Conservation (phyloP, 2,113 vertebrate species). For the Myotis yumanensis region DNA sequence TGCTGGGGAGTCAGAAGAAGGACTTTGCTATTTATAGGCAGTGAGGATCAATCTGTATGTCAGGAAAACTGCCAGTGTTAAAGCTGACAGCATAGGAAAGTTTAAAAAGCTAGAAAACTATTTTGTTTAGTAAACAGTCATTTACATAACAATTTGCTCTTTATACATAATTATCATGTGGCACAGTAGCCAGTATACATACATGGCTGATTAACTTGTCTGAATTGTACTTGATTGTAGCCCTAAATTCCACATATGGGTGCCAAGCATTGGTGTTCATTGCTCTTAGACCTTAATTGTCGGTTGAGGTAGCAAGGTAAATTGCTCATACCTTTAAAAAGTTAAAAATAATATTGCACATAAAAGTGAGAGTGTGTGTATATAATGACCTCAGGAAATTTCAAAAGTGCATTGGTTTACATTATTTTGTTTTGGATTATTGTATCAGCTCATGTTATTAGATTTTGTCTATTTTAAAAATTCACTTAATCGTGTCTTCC, state of each 20-base stretch:
- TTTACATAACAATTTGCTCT: constrained; percentile 1
- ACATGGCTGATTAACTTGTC: constrained; percentile 23
- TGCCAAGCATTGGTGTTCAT: constrained; percentile 10
- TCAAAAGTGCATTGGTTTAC: not conserved
- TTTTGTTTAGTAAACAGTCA: constrained; percentile 29
- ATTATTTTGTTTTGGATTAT: not conserved
- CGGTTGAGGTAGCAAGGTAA: not conserved
- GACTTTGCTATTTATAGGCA: not conserved
- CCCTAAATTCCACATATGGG: not conserved
- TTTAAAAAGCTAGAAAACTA: constrained; percentile 34
- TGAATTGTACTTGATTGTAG: constrained; percentile 31
- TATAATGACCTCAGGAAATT: constrained; percentile 7
- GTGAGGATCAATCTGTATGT: not conserved
- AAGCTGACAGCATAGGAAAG: not conserved
- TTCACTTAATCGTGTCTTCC: not conserved
- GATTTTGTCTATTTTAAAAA: constrained; percentile 40
- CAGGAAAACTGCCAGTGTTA: not conserved
- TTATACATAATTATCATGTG: not conserved
- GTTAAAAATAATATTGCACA: not conserved
- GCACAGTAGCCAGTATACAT: not conserved
- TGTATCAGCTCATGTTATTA: constrained; percentile 7
- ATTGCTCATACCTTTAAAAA: not conserved
- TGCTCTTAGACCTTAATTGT: constrained; percentile 26
- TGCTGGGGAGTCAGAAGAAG: not conserved
- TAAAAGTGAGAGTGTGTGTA: not conserved